Conservation (phyloP, 1,140 invertebrate species). For the Drosophila tropicalis region DNA sequence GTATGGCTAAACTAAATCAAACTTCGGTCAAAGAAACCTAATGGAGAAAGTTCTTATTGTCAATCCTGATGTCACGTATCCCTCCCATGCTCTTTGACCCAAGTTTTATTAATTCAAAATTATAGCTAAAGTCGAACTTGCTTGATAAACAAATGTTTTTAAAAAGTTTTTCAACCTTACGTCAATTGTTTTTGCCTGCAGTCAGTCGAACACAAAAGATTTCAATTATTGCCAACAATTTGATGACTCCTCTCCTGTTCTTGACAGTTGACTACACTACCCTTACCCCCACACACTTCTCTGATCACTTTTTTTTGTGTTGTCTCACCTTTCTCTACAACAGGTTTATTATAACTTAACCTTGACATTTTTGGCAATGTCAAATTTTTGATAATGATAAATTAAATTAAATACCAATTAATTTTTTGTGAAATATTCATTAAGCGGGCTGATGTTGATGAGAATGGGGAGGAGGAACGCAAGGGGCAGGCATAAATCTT, state of each 20-base stretch:
- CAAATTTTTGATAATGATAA: conserved; percentile 35
- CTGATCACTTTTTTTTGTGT: conserved; percentile 2
- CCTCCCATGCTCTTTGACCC: too few relatives aligned
- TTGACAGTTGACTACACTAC: neutral
- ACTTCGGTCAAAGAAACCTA: too few relatives aligned
- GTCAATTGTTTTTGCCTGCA: neutral
- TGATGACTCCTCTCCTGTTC: neutral
- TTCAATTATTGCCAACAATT: conserved; percentile 18
- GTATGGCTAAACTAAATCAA: neutral
- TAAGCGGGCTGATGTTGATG: neutral
- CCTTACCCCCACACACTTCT: neutral
- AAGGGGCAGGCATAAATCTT: neutral
- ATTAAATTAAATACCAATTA: conserved; percentile 36
- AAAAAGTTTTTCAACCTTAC: neutral
- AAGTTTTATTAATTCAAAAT: too few relatives aligned
- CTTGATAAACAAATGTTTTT: neutral
- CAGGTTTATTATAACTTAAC: conserved; percentile 33
- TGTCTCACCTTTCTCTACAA: neutral
- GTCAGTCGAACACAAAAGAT: conserved; percentile 4
- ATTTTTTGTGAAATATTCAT: conserved; percentile 19
- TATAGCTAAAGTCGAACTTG: too few relatives aligned
- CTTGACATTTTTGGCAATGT: conserved; percentile 55
- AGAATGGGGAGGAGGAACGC: neutral
- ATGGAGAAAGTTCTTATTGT: too few relatives aligned
- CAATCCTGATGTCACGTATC: too few relatives aligned